Percentiles rank a stretch among this genome's conserved stretches.
phyloP scores from a whole-genome alignment of 2,113 vertebrate species.

The Raja brachyura region DNA sequence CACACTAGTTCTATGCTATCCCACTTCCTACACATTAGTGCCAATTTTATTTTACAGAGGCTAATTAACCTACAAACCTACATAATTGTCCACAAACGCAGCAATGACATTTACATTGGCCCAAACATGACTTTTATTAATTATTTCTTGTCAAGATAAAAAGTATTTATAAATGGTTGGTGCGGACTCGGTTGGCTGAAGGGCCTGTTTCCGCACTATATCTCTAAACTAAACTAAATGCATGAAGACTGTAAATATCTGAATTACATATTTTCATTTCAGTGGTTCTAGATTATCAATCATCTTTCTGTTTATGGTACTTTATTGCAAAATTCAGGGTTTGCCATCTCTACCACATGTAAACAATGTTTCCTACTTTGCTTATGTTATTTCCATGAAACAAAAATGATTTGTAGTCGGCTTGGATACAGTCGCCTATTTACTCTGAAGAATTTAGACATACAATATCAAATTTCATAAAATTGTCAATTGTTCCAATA shows the following conservation, averaged over 20 bases:
- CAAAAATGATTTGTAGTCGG: neutral
- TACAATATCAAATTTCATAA: neutral
- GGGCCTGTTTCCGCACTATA: no score
- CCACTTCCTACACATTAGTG: no score
- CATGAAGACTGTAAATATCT: neutral
- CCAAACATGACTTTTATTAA: neutral
- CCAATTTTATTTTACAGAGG: no score
- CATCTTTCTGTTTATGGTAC: neutral
- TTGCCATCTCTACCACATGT: neutral
- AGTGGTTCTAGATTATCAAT: neutral
- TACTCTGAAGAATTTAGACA: neutral
- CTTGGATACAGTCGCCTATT: neutral
- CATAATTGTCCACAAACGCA: neutral
- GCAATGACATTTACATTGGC: neutral
- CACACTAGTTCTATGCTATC: no score
- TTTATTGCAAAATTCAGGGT: neutral
- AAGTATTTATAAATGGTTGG: neutral
- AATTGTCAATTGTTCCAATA: neutral
- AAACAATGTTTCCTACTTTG: neutral
- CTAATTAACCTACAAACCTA: no score
- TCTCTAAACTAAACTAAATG: no score
- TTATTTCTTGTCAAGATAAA: neutral
- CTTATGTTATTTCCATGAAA: neutral
- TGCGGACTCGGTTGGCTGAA: no score
- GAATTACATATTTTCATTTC: no score